phyloP scores from a whole-genome alignment of 2,888 invertebrate genomes.

The Incurvaria masculella region DNA sequence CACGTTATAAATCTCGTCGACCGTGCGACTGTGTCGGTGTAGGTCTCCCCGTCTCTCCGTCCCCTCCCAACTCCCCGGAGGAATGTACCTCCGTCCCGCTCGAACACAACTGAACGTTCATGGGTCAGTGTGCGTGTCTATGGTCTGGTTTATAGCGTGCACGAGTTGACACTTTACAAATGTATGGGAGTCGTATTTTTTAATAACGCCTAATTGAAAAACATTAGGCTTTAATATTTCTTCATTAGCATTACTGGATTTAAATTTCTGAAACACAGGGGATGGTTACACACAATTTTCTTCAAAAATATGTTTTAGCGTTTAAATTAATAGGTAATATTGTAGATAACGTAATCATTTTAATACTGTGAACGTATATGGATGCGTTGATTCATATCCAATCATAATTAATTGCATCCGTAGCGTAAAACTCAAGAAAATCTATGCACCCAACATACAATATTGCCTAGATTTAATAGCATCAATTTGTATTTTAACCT shows the following conservation, averaged over 20 bases:
- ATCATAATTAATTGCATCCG: too few relatives aligned
- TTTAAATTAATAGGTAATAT: too few relatives aligned
- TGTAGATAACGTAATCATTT: not conserved
- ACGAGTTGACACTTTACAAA: not conserved
- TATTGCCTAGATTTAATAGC: too few relatives aligned
- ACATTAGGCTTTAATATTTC: not conserved
- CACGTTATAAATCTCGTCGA: constrained; percentile 53
- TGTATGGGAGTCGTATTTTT: not conserved
- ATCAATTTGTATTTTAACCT: too few relatives aligned
- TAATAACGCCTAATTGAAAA: not conserved
- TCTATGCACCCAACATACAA: too few relatives aligned
- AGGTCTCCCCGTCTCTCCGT: constrained; percentile 30
- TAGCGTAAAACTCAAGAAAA: too few relatives aligned
- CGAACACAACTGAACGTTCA: too few relatives aligned
- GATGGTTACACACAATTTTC: too few relatives aligned
- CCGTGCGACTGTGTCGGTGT: constrained; percentile 25
- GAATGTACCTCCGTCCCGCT: constrained; percentile 35
- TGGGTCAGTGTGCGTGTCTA: not conserved
- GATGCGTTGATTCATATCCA: not conserved
- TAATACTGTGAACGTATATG: not conserved
- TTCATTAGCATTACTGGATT: too few relatives aligned
- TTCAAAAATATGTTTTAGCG: too few relatives aligned
- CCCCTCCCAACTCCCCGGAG: constrained; percentile 32
- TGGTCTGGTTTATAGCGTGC: not conserved
- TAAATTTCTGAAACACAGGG: too few relatives aligned